These are phyloP conservation scores for Priocnemis perturbator DNA, from an alignment of 2,888 invertebrate species.

Conservation along the genomic window DNA sequence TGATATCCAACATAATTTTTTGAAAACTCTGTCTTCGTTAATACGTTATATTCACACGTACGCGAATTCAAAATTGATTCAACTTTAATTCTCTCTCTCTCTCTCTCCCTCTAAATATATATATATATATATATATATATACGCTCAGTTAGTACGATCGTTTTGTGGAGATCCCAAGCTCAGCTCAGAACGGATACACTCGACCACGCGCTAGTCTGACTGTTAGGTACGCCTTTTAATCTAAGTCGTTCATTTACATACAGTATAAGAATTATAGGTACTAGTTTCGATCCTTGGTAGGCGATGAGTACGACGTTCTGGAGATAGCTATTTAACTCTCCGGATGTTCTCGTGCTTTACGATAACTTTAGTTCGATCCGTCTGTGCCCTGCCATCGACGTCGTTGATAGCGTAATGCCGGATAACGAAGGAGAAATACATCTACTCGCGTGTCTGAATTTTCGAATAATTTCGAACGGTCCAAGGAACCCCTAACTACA, in stretches of 20 bases:
- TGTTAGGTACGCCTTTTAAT: slow-evolving; percentile 41
- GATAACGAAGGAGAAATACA: not conserved
- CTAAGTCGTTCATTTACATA: slow-evolving; percentile 60
- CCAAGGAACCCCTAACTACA: not conserved
- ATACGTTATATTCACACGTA: no score
- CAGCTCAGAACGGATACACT: slow-evolving; percentile 42
- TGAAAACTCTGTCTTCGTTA: no score
- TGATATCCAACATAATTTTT: no score
- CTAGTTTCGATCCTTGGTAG: slow-evolving; percentile 69
- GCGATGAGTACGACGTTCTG: slow-evolving; percentile 66
- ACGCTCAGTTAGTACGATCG: not conserved
- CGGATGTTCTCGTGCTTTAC: slow-evolving; percentile 27
- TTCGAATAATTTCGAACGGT: not conserved
- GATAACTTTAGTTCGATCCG: slow-evolving; percentile 14
- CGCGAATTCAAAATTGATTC: no score
- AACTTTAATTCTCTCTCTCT: no score
- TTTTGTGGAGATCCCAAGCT: slow-evolving; percentile 53
- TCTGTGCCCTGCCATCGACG: slow-evolving; percentile 8
- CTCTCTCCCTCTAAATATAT: no score
- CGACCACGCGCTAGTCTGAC: slow-evolving; percentile 38
- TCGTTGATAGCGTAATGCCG: not conserved
- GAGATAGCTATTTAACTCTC: slow-evolving; percentile 50
- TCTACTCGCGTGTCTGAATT: not conserved
- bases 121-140: no score
- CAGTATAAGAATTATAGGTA: slow-evolving; percentile 67